Base-by-base conservation (phyloP, 1,140 invertebrate species). In the Aphidius ervi region DNA sequence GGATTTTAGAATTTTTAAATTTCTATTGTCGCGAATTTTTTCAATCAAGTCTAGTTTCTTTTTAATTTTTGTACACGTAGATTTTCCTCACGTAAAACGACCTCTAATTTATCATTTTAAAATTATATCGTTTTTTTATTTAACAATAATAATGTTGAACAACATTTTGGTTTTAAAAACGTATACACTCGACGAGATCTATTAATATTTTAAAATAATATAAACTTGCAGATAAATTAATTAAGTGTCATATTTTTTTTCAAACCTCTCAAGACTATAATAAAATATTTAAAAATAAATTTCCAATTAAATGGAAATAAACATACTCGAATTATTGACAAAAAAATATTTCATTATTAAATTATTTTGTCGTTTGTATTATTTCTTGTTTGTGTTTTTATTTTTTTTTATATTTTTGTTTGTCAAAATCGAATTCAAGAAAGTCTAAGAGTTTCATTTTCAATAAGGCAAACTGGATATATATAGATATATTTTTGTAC, bases 151-250 rank as follows among this genome's bases (percentile, higher is more conserved):
- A 67, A 56, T 46, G 57, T 71, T 75, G 71, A 75, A 74, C 74
- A 73, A 74, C 72, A 75, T 75, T 75, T 71, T 74, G 74, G 72
- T 72, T 72, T 73, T 64, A 66, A 69, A 70, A 42, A 63, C 65
- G 65, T 69, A 67, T 62, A 55, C 61, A 61, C 5, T 16, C 16
- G 16, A 16, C 16, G 16, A 16, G 16, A 16, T 16, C 16, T 16
- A 16, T 16, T 16, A 16, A 16, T 16, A 16, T 16, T 16, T 16
- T 16, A 16, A 16, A 16, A 16, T 16, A 16, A 16, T 16, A 16
- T 16, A 16, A 16, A 16, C 16, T 16, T 16, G 16, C 23, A 31
- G 23, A 31, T 31, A 31, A 31, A 3, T 1, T 4, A 31, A 54
- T 31, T 4, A 31, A 54, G 52, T 54, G 52, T 10, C 52, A 54